Base-by-base conservation (phyloP, 2,888 invertebrate species). In the Petrophora chlorosata region DNA sequence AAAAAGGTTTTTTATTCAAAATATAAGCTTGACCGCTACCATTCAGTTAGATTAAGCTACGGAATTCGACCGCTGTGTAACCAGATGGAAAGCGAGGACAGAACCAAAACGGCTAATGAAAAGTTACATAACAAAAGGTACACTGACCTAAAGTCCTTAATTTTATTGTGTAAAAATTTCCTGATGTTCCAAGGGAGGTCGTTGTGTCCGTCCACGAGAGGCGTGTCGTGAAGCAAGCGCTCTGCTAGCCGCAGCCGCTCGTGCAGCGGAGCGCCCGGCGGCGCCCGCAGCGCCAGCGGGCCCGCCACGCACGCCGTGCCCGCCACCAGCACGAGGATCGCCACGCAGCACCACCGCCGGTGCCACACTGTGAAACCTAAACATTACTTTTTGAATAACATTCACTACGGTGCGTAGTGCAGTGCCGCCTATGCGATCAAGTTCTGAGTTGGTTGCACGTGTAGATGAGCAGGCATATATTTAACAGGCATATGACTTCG, bases 101-200 rank as follows among this genome's bases (percentile, higher is more conserved):
- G n/a, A n/a, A n/a, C n/a, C n/a, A n/a, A n/a, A n/a, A n/a, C n/a
- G n/a, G n/a, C n/a, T n/a, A n/a, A n/a, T 7, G 1, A 17, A 17
- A 15, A 15, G 10, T 10, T 17, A 10, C 14, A n/a, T n/a, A n/a
- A n/a, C n/a, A n/a, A n/a, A n/a, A n/a, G n/a, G n/a, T n/a, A 2
- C 14, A 66, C 83, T 76, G 79, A 93, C 93, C 94, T 93, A 72
- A 97, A 96, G 80, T 96, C 95, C 80, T 95, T 95, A 67, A 97
- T 93, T 79, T 95, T 94, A 85, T 97, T 97, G 85, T 96, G 96
- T 79, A 96, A 92, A 88, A 97, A 96, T 87, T 96, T 96, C 62
- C 97, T 92, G 80, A 97, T 96, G 85, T 97, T 97, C 96, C 96
- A 97, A 8, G 97, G 96, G 59, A 97, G 90, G 83, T 97, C 97